Percentiles rank a stretch among this genome's conserved stretches.
phyloP scores from a whole-genome alignment of 2,113 vertebrate species.

The Tetrao urogallus region DNA sequence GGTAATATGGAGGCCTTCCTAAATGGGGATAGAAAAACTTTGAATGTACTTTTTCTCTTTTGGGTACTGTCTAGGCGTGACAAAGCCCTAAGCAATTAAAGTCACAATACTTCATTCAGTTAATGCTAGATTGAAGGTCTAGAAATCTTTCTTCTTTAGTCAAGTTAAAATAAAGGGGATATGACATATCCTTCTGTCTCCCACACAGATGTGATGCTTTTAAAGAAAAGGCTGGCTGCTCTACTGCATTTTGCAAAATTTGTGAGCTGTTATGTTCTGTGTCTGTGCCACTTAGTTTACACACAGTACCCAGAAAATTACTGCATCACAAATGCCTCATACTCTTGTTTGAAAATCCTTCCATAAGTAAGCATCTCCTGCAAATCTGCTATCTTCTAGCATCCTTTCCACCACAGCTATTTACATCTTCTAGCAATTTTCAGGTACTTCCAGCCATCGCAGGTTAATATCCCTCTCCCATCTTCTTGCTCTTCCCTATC shows the following conservation, averaged over 20 bases:
- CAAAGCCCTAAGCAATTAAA: neutral
- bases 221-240: fast-evolving
- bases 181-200: neutral
- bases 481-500: neutral
- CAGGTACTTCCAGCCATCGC: neutral
- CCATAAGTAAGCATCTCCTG: neutral
- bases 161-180: neutral
- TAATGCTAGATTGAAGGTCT: neutral
- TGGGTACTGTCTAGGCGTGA: neutral
- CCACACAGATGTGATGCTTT: neutral
- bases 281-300: neutral
- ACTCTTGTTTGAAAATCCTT: neutral
- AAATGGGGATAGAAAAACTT: neutral
- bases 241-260: neutral
- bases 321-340: neutral
- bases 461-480: neutral
- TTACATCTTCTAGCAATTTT: neutral
- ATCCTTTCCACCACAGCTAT: neutral
- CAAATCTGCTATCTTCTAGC: neutral
- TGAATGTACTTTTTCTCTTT: neutral
- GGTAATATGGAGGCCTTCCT: neutral
- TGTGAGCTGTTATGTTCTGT: neutral
- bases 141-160: neutral
- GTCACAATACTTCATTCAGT: neutral
- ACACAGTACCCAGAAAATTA: neutral